Conservation (phyloP, 2,888 invertebrate species). For the Cephus sareptanus region DNA sequence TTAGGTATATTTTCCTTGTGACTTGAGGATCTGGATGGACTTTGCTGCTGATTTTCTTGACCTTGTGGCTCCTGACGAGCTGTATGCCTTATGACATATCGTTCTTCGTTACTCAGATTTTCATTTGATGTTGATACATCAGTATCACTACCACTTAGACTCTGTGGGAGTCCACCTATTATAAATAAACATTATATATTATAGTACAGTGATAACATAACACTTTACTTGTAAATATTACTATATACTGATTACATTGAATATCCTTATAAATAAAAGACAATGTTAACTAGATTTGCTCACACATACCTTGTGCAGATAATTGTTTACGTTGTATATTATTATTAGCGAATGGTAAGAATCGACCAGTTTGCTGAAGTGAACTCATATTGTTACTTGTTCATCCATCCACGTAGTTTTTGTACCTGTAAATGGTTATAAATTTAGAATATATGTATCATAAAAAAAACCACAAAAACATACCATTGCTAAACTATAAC, state of each 20-base stretch:
- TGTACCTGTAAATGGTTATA: slow-evolving; percentile 63
- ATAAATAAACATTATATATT: slow-evolving; percentile 13
- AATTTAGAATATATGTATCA: not conserved
- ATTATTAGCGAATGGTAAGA: slow-evolving; percentile 71
- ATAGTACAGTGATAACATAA: not conserved
- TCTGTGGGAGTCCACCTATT: slow-evolving; percentile 75
- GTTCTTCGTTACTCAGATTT: slow-evolving; percentile 86
- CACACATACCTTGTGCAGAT: slow-evolving; percentile 64
- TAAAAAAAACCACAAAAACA: not conserved
- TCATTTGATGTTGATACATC: slow-evolving; percentile 92
- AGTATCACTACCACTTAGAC: slow-evolving; percentile 88
- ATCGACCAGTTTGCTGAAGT: slow-evolving; percentile 73
- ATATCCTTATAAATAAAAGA: slow-evolving; percentile 47
- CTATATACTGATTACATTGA: not conserved
- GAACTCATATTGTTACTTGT: slow-evolving; percentile 70
- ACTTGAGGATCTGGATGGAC: slow-evolving; percentile 71
- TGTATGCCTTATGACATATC: slow-evolving; percentile 84
- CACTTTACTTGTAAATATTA: slow-evolving; percentile 1
- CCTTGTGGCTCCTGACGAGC: slow-evolving; percentile 92
- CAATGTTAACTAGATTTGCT: slow-evolving; percentile 6
- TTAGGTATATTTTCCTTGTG: slow-evolving; percentile 63
- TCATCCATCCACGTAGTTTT: slow-evolving; percentile 64
- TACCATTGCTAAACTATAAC: slow-evolving; percentile 38
- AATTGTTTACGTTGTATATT: slow-evolving; percentile 73
- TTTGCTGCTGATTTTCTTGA: slow-evolving; percentile 79